Conservation (phyloP, 2,797 vertebrate species). For the Danio kyathit region DNA sequence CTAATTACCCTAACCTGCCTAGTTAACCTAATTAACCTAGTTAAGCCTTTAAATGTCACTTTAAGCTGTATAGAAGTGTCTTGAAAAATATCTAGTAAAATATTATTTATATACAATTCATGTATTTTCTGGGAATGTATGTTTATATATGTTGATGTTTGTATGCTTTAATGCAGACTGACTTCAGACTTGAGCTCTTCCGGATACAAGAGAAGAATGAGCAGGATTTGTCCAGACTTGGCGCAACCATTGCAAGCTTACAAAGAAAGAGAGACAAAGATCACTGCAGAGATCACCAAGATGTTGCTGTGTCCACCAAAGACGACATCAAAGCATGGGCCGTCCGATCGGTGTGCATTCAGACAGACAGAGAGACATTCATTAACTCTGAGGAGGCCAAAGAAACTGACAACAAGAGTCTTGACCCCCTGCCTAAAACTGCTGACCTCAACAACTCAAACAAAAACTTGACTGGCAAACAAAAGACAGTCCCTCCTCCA, state of each 20-base stretch:
- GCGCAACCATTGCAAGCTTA: constrained; percentile 79
- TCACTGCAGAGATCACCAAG: constrained; percentile 74
- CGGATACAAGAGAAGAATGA: constrained; percentile 85
- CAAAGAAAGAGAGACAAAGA: constrained; percentile 78
- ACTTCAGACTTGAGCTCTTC: constrained; percentile 85
- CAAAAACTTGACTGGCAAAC: constrained; percentile 71
- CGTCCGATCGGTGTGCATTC: constrained; percentile 88
- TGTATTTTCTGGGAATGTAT: background rate
- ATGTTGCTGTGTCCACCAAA: constrained; percentile 85
- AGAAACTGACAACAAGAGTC: constrained; percentile 60
- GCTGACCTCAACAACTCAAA: constrained; percentile 83
- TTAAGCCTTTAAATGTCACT: too few relatives aligned
- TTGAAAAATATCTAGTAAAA: too few relatives aligned
- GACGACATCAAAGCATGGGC: constrained; percentile 80
- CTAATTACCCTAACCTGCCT: too few relatives aligned
- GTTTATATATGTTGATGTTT: background rate
- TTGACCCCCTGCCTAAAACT: constrained; percentile 83
- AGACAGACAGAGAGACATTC: constrained; percentile 92
- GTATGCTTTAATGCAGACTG: constrained; percentile 76
- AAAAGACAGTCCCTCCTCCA: constrained; percentile 54
- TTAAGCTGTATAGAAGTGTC: too few relatives aligned
- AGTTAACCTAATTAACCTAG: too few relatives aligned
- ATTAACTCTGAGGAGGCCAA: constrained; percentile 81
- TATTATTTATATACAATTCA: too few relatives aligned
- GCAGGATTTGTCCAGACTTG: constrained; percentile 77